phyloP scores from a whole-genome alignment of 2,113 vertebrate genomes.

The Himantopus leucocephalus region DNA sequence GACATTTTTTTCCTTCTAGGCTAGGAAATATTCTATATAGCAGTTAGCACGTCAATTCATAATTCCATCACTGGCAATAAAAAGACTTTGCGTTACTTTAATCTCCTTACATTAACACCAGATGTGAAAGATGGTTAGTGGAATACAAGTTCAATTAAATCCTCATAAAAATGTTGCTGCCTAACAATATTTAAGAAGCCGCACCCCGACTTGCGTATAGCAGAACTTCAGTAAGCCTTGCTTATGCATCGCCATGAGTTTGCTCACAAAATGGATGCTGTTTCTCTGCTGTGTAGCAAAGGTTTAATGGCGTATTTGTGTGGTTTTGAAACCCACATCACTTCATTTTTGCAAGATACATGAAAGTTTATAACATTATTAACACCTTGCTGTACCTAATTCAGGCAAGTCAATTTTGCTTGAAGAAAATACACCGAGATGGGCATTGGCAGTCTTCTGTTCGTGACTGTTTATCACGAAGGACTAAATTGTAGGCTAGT shows the following conservation, averaged over 20 bases:
- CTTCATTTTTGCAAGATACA: neutral
- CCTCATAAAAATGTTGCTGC: neutral
- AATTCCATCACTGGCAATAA: neutral
- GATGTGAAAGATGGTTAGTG: neutral
- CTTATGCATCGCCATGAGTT: neutral
- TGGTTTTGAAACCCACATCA: neutral
- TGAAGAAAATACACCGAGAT: neutral
- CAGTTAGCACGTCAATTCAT: neutral
- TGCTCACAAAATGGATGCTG: neutral
- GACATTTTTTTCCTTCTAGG: neutral
- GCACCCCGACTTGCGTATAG: neutral
- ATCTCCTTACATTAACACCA: neutral
- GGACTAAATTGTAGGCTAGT: neutral
- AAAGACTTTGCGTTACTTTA: neutral
- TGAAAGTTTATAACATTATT: neutral
- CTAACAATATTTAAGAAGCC: neutral
- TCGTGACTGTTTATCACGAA: neutral
- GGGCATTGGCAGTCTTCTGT: neutral
- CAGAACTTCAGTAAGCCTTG: neutral
- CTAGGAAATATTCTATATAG: neutral
- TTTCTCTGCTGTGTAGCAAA: neutral
- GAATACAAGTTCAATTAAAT: neutral
- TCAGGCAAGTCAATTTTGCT: neutral
- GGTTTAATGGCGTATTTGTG: neutral
- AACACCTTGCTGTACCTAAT: neutral